A percentile compares a stretch with the other conserved stretches of the same genome.
phyloP scores from a whole-genome alignment of 2,888 invertebrate species.

The Stenichneumon culpator region DNA sequence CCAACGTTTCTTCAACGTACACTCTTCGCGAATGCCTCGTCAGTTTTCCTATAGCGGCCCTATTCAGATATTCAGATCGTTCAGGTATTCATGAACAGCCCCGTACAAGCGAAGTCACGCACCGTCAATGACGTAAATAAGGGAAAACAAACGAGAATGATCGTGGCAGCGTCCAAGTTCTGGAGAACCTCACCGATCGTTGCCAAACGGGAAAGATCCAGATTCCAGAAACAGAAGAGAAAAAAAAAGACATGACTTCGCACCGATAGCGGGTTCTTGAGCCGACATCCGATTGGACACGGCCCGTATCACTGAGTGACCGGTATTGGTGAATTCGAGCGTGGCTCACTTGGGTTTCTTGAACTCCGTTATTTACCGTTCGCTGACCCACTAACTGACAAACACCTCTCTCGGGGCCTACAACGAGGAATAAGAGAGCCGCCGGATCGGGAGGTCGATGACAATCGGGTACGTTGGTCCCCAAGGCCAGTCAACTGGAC shows the following conservation, averaged over 20 bases:
- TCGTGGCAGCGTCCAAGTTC: not conserved
- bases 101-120: not conserved
- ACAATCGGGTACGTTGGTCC: conserved; percentile 61
- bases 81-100: too few species aligned
- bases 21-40: too few species aligned
- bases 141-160: not conserved
- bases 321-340: conserved; percentile 73
- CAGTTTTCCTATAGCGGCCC: too few species aligned
- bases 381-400: conserved; percentile 84
- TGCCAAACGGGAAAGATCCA: not conserved
- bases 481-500: conserved; percentile 70
- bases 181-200: not conserved
- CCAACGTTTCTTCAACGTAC: not conserved
- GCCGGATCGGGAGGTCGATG: conserved; percentile 59
- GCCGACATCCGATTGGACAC: conserved; percentile 20
- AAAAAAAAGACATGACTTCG: not conserved
- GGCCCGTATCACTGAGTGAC: conserved; percentile 11
- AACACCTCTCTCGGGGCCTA: conserved; percentile 67
- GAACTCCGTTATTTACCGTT: conserved; percentile 82
- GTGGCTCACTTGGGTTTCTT: conserved; percentile 80
- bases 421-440: conserved; percentile 51
- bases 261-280: not conserved
- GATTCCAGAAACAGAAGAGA: not conserved
- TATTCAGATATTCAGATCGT: too few species aligned
- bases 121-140: conserved; percentile 4